phyloP scores from a whole-genome alignment of 2,888 invertebrate genomes.

The Cataglyphis albicans region DNA sequence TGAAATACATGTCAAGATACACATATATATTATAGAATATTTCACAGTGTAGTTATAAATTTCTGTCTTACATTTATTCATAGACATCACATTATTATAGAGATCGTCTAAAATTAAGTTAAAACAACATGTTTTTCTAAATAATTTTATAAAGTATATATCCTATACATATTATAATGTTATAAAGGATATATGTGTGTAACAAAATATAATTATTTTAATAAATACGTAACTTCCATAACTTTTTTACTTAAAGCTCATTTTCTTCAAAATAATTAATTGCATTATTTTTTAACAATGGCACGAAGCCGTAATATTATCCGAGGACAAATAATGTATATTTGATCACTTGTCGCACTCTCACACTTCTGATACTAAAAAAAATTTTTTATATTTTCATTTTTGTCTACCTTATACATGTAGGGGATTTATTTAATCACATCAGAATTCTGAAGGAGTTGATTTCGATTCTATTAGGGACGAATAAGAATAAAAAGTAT shows the following conservation, averaged over 20 bases:
- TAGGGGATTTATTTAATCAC: background rate
- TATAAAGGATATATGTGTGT: no score
- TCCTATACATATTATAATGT: no score
- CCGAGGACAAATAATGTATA: background rate
- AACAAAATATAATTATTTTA: background rate
- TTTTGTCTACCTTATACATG: background rate
- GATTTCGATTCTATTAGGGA: conserved; percentile 36
- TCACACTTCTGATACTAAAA: conserved; percentile 10
- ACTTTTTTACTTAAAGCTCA: background rate
- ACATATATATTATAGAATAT: background rate
- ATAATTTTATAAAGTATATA: background rate
- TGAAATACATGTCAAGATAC: background rate
- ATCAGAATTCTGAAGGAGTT: conserved; percentile 30
- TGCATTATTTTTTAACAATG: background rate
- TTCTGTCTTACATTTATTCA: background rate
- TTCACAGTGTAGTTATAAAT: background rate
- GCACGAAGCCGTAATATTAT: background rate
- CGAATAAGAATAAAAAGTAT: background rate
- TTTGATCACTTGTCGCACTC: conserved; percentile 8
- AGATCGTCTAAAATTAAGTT: background rate
- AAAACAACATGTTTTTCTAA: background rate
- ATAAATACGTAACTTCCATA: background rate
- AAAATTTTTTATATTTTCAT: background rate
- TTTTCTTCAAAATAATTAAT: conserved; percentile 29
- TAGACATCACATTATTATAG: background rate